Evolutionary conservation across 2,797 vertebrate species (phyloP).

Genomic region (Arctocebus calabarensis): DNA sequence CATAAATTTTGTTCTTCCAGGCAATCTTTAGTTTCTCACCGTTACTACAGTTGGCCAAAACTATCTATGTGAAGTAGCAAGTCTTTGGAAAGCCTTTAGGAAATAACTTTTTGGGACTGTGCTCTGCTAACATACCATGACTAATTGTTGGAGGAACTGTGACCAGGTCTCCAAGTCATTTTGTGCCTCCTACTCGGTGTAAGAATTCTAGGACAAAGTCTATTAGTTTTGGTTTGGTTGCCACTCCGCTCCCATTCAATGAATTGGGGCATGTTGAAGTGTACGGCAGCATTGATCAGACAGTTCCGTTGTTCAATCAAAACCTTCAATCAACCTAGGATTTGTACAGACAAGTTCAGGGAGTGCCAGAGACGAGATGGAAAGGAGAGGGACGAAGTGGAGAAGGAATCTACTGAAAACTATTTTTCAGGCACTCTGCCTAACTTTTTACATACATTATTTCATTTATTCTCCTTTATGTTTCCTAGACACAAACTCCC

Average conservation of each 20-base stretch:
- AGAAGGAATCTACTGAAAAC: neutral
- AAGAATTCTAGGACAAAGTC: slow-evolving; percentile 35
- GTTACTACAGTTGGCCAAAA: slow-evolving; percentile 45
- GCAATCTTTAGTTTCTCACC: slow-evolving; percentile 33
- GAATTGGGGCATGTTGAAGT: neutral
- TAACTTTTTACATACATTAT: neutral
- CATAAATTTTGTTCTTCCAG: slow-evolving; percentile 40
- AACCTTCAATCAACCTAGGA: neutral
- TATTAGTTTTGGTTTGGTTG: neutral
- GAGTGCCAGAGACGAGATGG: neutral
- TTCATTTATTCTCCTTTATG: slow-evolving; percentile 18
- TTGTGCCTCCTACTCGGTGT: slow-evolving; percentile 40
- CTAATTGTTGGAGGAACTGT: slow-evolving; percentile 43
- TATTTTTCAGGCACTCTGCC: neutral
- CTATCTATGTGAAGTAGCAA: slow-evolving; percentile 19
- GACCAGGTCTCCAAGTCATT: slow-evolving; percentile 25
- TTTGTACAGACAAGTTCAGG: neutral
- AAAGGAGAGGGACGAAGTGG: neutral
- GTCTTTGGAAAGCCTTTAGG: slow-evolving; percentile 67
- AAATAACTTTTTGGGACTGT: slow-evolving; percentile 54
- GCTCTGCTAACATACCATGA: slow-evolving; percentile 46
- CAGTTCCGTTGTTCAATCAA: neutral
- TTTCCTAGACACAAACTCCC: neutral
- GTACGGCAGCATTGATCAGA: neutral
- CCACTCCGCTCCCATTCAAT: neutral